Evolutionary conservation across 2,888 invertebrate genomes (phyloP).

Genomic region (Cataglyphis altisquamis): DNA sequence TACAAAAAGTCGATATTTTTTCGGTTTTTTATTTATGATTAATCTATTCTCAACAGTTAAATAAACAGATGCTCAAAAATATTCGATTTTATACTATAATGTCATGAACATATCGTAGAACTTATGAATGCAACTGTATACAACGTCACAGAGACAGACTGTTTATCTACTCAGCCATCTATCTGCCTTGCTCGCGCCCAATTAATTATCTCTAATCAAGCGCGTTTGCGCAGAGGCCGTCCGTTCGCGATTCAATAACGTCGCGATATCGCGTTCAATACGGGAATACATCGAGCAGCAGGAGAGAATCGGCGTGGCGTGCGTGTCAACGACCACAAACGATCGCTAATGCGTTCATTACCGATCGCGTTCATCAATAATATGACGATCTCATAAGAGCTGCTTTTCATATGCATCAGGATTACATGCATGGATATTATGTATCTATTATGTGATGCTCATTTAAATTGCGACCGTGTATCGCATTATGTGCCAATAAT

Average conservation of each 20-base stretch:
- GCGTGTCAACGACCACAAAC: conserved; percentile 24
- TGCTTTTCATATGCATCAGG: not conserved
- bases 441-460: not conserved
- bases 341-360: conserved; percentile 22
- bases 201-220: conserved; percentile 52
- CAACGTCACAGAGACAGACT: not conserved
- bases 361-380: conserved; percentile 27
- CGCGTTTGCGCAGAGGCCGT: conserved; percentile 30
- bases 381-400: not conserved
- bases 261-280: conserved; percentile 48
- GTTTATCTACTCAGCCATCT: conserved; percentile 43
- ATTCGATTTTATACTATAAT: not conserved
- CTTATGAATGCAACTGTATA: conserved; percentile 13
- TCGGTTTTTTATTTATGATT: not conserved
- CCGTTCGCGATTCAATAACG: conserved; percentile 41
- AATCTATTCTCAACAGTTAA: not conserved
- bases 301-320: conserved; percentile 20
- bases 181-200: conserved; percentile 41
- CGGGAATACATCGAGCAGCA: conserved; percentile 37
- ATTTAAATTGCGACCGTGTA: not conserved
- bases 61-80: not conserved
- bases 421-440: not conserved
- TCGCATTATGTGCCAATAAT: not conserved
- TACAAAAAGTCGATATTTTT: not conserved
- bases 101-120: not conserved